Percentiles rank a stretch among this genome's conserved stretches.
These are phyloP conservation scores for Craterocephalus amniculus DNA, from an alignment of 2,797 vertebrate species.

Conservation along the genomic window DNA sequence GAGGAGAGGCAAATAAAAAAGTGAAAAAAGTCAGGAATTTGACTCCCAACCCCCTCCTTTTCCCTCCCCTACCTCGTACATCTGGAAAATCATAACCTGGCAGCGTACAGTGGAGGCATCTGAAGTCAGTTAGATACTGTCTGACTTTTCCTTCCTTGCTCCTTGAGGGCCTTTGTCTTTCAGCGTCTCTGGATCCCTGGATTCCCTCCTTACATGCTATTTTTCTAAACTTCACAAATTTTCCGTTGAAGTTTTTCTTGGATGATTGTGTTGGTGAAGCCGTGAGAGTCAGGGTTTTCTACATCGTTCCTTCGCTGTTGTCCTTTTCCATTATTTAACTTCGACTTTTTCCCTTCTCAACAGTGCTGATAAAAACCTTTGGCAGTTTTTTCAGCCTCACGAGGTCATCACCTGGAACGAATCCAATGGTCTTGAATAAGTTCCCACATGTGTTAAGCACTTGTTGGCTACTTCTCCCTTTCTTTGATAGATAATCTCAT, in stretches of 20 bases:
- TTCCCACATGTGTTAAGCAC: not conserved
- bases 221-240: not conserved
- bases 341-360: not conserved
- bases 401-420: not conserved
- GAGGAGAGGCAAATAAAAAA: slow-evolving; percentile 37
- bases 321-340: slow-evolving; percentile 1
- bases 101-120: slow-evolving; percentile 49
- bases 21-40: slow-evolving; percentile 8
- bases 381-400: not conserved
- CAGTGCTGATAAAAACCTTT: not conserved
- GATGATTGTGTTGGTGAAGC: slow-evolving; percentile 14
- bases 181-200: slow-evolving; percentile 52
- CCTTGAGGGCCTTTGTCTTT: slow-evolving; percentile 34
- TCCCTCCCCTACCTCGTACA: slow-evolving; percentile 43
- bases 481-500: too few species aligned
- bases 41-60: not conserved
- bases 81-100: slow-evolving; percentile 72
- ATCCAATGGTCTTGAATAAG: not conserved
- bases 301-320: not conserved
- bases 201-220: slow-evolving; percentile 22
- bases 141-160: slow-evolving; percentile 35
- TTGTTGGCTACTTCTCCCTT: not conserved
- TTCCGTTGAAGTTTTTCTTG: slow-evolving; percentile 15
- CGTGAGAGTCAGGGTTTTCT: slow-evolving; percentile 1
- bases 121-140: slow-evolving; percentile 44